Conservation (phyloP, 2,113 vertebrate species). For the Rhodinocichla rosea region DNA sequence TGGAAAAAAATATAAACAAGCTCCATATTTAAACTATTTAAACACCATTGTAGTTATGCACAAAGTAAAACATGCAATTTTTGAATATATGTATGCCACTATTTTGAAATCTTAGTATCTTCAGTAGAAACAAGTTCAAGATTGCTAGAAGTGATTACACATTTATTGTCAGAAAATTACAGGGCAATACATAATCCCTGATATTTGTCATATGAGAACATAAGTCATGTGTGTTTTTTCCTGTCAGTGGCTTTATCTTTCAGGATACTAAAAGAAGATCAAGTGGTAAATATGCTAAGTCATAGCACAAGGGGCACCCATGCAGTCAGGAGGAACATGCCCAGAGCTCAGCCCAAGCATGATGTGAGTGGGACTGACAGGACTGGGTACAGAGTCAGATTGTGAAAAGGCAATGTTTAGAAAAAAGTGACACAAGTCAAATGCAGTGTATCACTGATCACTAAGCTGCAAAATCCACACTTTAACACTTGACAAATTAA, state of each 20-base stretch:
- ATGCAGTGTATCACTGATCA: neutral
- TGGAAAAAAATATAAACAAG: neutral
- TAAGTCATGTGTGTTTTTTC: neutral
- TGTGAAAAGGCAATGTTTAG: neutral
- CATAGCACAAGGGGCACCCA: neutral
- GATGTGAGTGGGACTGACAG: neutral
- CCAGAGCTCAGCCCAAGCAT: neutral
- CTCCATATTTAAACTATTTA: neutral
- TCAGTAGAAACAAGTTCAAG: neutral
- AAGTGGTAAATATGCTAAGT: neutral
- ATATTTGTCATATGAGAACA: neutral
- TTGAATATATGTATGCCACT: neutral
- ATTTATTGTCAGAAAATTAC: neutral
- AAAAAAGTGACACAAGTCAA: neutral
- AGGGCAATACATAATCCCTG: neutral
- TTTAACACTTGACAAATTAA: neutral
- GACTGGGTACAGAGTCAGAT: neutral
- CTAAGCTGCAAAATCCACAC: neutral
- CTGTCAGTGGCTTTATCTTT: neutral
- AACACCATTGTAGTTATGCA: neutral
- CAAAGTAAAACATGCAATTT: neutral
- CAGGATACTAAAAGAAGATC: neutral
- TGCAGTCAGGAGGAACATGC: neutral
- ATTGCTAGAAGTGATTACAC: neutral
- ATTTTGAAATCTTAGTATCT: neutral